Percentiles rank a stretch among this genome's conserved stretches.
Conservation (phyloP, 2,888 invertebrate genomes). For the Agapostemon virescens region DNA sequence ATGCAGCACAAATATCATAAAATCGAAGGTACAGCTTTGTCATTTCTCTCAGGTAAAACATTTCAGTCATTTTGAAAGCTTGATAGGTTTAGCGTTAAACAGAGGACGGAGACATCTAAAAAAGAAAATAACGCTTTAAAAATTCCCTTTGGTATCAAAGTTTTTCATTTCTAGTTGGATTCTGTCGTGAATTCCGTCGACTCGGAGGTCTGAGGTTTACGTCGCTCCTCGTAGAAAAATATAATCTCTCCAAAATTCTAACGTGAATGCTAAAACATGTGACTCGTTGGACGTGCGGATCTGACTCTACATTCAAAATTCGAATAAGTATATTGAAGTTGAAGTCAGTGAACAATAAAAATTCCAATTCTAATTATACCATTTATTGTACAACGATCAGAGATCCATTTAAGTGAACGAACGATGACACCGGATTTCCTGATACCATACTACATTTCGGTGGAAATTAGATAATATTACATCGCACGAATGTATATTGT, state of each 20-base stretch:
- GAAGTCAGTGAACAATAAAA: neutral
- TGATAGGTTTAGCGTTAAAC: too few species aligned
- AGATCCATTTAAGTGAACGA: neutral
- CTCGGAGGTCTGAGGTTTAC: neutral
- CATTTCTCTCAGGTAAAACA: too few species aligned
- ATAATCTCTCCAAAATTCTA: neutral
- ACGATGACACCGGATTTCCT: neutral
- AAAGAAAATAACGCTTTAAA: neutral
- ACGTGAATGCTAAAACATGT: neutral
- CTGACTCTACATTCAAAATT: neutral
- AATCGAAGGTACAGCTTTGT: too few species aligned
- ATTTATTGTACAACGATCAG: neutral
- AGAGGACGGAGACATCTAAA: neutral
- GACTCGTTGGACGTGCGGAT: neutral
- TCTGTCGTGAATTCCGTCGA: conserved; percentile 1
- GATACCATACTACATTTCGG: neutral
- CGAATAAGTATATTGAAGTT: neutral
- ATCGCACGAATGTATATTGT: too few species aligned
- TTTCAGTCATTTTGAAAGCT: too few species aligned
- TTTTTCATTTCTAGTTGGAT: neutral
- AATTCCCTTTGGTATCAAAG: neutral
- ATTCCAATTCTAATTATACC: neutral
- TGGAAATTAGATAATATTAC: neutral
- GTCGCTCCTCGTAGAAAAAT: neutral
- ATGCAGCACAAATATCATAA: too few species aligned